These are phyloP conservation scores for Ctenopoma kingsleyae DNA, from an alignment of 2,797 vertebrate genomes.

Conservation along the genomic window DNA sequence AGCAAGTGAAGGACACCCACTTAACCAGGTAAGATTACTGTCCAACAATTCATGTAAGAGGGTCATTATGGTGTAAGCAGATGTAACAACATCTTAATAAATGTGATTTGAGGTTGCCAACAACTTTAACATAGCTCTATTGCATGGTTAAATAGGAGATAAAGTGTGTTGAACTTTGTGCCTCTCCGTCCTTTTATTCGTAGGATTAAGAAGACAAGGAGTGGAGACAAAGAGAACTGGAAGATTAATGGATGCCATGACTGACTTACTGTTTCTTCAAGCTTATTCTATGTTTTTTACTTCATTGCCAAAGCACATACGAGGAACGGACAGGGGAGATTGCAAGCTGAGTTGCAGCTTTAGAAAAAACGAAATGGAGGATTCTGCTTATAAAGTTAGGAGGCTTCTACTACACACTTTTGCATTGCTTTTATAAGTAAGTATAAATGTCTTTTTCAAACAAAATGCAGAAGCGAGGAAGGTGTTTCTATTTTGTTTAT, in stretches of 20 bases:
- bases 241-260: slow-evolving; percentile 29
- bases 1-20: slow-evolving; percentile 44
- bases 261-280: slow-evolving; percentile 50
- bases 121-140: neutral
- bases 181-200: slow-evolving; percentile 9
- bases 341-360: slow-evolving; percentile 9
- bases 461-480: neutral
- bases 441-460: slow-evolving; percentile 20
- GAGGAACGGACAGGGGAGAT: neutral
- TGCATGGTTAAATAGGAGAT: neutral
- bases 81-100: neutral
- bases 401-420: slow-evolving; percentile 25
- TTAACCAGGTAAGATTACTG: slow-evolving; percentile 18
- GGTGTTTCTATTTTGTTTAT: neutral
- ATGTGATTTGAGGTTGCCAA: neutral
- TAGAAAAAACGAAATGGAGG: slow-evolving; percentile 11
- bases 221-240: slow-evolving; percentile 4
- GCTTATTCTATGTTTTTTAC: slow-evolving; percentile 27
- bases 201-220: slow-evolving; percentile 1
- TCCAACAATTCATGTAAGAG: neutral
- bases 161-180: neutral
- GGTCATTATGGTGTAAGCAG: neutral
- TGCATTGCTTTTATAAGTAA: slow-evolving; percentile 18
- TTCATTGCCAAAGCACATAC: slow-evolving; percentile 11
- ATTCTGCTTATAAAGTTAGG: slow-evolving; percentile 22